A percentile compares a stretch with the other conserved stretches of the same genome.
These are phyloP conservation scores for Tetragnatha versicolor DNA, from an alignment of 1,140 invertebrate species.

Conservation along the genomic window DNA sequence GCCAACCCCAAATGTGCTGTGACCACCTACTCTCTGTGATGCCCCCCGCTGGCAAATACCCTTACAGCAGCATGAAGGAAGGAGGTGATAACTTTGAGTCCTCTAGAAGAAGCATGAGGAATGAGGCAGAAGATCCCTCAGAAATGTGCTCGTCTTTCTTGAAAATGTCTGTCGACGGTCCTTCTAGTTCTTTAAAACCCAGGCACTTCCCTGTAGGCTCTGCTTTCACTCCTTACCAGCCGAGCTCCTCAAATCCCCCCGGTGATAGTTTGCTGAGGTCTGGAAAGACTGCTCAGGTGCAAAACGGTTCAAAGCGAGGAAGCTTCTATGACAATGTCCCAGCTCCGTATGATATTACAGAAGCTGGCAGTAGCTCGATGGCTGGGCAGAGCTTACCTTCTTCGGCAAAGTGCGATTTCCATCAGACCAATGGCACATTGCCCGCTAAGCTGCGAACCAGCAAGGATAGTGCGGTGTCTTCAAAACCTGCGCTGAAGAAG, in stretches of 20 bases:
- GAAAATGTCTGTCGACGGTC: constrained; percentile 33
- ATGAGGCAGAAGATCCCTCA: constrained; percentile 10
- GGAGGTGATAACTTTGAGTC: constrained; percentile 11
- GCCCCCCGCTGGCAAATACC: too few species aligned
- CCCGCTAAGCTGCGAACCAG: constrained; percentile 5
- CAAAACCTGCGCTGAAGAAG: constrained; percentile 44
- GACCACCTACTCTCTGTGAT: constrained; percentile 17
- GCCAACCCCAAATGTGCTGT: constrained; percentile 38
- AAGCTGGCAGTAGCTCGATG: constrained; percentile 1
- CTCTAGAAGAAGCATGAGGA: not conserved
- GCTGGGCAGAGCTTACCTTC: constrained; percentile 49
- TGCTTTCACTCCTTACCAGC: constrained; percentile 3
- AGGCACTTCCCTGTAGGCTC: constrained; percentile 29
- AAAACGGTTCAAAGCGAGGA: constrained; percentile 26
- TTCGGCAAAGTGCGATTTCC: constrained; percentile 46
- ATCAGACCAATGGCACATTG: constrained; percentile 19
- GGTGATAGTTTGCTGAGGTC: constrained; percentile 17
- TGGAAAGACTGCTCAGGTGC: constrained; percentile 12
- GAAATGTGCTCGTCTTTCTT: constrained; percentile 41
- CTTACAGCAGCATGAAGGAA: constrained; percentile 14
- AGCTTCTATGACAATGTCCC: constrained; percentile 55
- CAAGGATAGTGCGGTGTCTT: constrained; percentile 4
- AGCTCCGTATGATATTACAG: constrained; percentile 10
- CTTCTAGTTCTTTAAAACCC: constrained; percentile 19
- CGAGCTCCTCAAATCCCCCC: not conserved